A percentile compares a stretch with the other conserved stretches of the same genome.
These are phyloP conservation scores for Silurus meridionalis DNA, from an alignment of 2,113 vertebrate genomes.

Conservation along the genomic window DNA sequence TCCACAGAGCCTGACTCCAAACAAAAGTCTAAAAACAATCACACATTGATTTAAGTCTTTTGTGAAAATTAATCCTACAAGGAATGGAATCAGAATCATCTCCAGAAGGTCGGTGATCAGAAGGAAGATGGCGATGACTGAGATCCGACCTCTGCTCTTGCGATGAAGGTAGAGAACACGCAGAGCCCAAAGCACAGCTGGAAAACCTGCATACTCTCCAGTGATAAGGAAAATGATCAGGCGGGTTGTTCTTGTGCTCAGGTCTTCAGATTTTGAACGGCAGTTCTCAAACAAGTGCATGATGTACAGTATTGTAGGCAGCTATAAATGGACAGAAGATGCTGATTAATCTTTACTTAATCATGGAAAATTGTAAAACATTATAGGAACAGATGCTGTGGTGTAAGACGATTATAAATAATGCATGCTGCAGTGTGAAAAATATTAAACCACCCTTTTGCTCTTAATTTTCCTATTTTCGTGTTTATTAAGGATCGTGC, in stretches of 20 bases:
- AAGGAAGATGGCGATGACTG: neutral
- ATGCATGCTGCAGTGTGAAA: neutral
- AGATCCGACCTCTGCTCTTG: neutral
- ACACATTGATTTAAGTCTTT: neutral
- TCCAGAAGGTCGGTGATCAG: constrained; percentile 4
- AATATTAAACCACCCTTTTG: neutral
- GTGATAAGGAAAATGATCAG: neutral
- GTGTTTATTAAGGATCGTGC: no score
- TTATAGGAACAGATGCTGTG: neutral
- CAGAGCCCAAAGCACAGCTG: neutral
- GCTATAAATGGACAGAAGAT: neutral
- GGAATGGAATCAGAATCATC: neutral
- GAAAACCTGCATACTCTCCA: neutral
- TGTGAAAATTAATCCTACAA: neutral
- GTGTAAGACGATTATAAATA: neutral
- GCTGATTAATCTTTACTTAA: neutral
- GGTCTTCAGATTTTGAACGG: neutral
- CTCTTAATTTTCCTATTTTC: neutral
- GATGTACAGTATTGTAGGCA: neutral
- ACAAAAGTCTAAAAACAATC: neutral
- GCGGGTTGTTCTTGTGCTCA: neutral
- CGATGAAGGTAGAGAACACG: neutral
- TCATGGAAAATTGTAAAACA: neutral
- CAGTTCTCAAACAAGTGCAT: neutral
- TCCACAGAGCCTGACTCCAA: neutral